Conservation (phyloP, 2,888 invertebrate genomes). For the Empis stercorea region DNA sequence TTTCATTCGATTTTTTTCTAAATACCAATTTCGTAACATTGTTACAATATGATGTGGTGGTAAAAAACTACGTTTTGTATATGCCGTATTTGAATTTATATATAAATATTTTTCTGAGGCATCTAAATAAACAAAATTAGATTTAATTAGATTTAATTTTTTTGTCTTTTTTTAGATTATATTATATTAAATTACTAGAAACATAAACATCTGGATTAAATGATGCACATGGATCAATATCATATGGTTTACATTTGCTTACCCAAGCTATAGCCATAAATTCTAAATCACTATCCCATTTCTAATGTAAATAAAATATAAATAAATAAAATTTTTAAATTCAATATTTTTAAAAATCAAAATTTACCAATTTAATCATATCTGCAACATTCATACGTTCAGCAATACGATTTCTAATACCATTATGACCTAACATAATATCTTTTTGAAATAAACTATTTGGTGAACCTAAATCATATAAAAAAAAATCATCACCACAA, state of each 20-base stretch:
- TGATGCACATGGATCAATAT: conserved; percentile 11
- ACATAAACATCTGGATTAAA: no score
- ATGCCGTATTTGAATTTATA: conserved; percentile 8
- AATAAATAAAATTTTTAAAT: background rate
- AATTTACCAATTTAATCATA: conserved; percentile 11
- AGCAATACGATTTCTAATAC: conserved; percentile 17
- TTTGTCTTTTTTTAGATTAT: no score
- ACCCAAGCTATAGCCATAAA: conserved; percentile 12
- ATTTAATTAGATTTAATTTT: no score
- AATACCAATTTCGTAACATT: conserved; percentile 14
- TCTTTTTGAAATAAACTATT: background rate
- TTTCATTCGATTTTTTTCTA: conserved; percentile 10
- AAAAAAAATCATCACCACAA: no score
- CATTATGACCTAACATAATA: conserved; percentile 15
- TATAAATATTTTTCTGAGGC: conserved; percentile 6
- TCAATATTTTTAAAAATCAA: background rate
- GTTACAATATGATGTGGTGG: conserved; percentile 10
- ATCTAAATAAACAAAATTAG: no score
- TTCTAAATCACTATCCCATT: conserved; percentile 13
- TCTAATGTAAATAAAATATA: conserved; percentile 4
- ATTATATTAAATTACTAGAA: no score
- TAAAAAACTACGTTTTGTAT: conserved; percentile 7
- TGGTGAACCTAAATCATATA: no score
- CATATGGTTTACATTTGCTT: conserved; percentile 4
- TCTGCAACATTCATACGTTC: conserved; percentile 14